Evolutionary conservation across 2,888 invertebrate species (phyloP), one percentile per base, ranked within the genome.

Genomic region (Drosophila affinis): DNA sequence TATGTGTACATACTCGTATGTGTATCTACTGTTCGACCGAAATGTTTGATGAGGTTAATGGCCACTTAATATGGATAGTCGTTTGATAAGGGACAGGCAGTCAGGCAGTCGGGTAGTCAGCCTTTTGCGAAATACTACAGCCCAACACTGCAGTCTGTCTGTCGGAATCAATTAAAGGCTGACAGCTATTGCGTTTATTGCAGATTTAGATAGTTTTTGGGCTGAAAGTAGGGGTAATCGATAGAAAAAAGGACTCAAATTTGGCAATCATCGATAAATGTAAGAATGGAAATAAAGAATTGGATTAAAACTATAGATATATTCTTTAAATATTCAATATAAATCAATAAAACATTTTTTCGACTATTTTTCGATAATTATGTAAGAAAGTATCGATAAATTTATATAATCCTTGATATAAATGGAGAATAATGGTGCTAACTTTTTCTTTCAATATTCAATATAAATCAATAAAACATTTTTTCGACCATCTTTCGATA

Each of bases 1-100:
- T 39, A 7, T 39, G 39, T 39, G 14, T 34, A 32, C 32, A 32
- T 29, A 32, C 10, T 10, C 10, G 4, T 12, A 12, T 10, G 10
- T 32, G n/a, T 5, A 10, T n/a, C 14, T 52, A 7, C 9, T 18
- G 18, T 29, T 57, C 12, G 54, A 17, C 3, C 32, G 39, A 53
- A 14, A 18, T 58, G 46, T 21, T 46, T 58, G 34, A 24, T 34
- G 59, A 58, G 54, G 54, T 61, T 61, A 58, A 58, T 32, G 58
- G 58, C 46, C 29, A 58, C 34, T 61, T 57, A 27, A 47, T 47
- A 47, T 47, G 47, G 14, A 62, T 29, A 17, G 46, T 3, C 12
- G 17, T 9, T 24, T 46, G 58, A 61, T 10, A 34, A 47, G 58
- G 46, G 24, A 14, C 46, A 27, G 46, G 9, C 29, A 24, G 24